Base-by-base conservation (phyloP, 2,797 vertebrate genomes). In the Poeciliopsis gracilis region DNA sequence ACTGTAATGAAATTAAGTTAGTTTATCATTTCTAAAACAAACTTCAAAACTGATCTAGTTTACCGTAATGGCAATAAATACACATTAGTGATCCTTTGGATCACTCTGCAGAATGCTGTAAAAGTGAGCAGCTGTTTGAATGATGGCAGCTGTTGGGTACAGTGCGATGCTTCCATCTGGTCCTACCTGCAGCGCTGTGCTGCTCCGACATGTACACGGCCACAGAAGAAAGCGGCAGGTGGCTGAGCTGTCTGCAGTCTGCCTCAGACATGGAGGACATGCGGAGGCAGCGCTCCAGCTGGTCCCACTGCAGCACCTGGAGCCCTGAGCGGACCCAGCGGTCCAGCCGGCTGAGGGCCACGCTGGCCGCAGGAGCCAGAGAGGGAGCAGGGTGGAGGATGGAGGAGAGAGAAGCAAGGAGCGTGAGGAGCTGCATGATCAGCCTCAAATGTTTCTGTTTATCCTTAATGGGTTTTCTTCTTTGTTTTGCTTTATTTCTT, bases 241-340 rank as follows among this genome's bases (percentile, higher is more conserved):
- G 94, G 7, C 93, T 86, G 69, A 95, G 86, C 51, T 92, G 90
- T 84, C 90, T 86, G 86, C 96, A 96, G 83, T 96, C 95, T 0
- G 89, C 88, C 79, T 95, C 95, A 2, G 95, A 92, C 73, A 94
- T 84, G 0, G 92, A 91, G 70, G 94, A 92, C 59, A 90, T 85
- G 85, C 92, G 93, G 72, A 92, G 94, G 78, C 96, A 96, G 71
- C 93, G 92, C 82, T 95, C 94, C 90, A 94, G 81, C 88, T 95
- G 93, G 84, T 94, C 93, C 91, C 93, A 89, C 85, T 95, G 95
- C 86, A 96, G 86, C 2, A 94, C 94, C 91, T 96, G 95, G 59
- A 96, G 92, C 63, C 95, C 95, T 0, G 94, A 93, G 51, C 90
- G 94, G 30, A 95, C 95, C 96, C 95, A 96, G 69, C 93, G 94